Base-by-base conservation (phyloP, 2,113 vertebrate genomes). In the Dromaius novaehollandiae region DNA sequence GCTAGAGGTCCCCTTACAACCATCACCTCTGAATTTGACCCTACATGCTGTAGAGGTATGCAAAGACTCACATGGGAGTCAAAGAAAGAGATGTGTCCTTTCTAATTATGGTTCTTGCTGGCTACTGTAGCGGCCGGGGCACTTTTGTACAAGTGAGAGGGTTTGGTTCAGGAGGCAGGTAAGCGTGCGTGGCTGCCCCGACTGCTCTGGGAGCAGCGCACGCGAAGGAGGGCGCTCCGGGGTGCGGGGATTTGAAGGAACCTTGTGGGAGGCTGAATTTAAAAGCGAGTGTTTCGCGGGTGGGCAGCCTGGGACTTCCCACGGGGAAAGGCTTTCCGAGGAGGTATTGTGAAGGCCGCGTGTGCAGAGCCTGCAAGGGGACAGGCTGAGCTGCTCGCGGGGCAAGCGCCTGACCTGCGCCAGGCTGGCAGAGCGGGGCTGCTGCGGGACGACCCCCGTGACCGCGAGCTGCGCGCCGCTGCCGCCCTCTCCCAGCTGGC, bases 331-430 rank as follows among this genome's bases (percentile, higher is more conserved):
- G 9, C 40, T 58, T 93, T 34, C 63, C 36, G 66, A 63, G 78
- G 61, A n/a, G 40, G 51, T 56, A 22, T 48, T 44, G 61, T 73
- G 88, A 38, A 55, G 70, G 75, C 13, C 17, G 40, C 21, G 10
- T 2, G 11, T 46, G 28, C 8, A 25, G 73, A 94, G 26, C 20
- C 15, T 82, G 70, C 6, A 60, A 84, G 25, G 0, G 24, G 63
- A 11, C 24, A 56, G 65, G 44, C 34, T 0, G 0, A 86, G 55
- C 22, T 18, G 60, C 71, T 74, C 77, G 3, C 28, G 13, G 40
- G 70, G 63, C 0, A 0, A 9, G 0, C 5, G 9, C 3, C 60
- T 24, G 63, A 48, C n/a, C 22, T 0, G 0, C 0, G 2, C 44
- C 86, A 36, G 2, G 7, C 56, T 51, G 78, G 51, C 65, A 42